Evolutionary conservation across 2,113 vertebrate genomes (phyloP).

Genomic region (Sula dactylatra): DNA sequence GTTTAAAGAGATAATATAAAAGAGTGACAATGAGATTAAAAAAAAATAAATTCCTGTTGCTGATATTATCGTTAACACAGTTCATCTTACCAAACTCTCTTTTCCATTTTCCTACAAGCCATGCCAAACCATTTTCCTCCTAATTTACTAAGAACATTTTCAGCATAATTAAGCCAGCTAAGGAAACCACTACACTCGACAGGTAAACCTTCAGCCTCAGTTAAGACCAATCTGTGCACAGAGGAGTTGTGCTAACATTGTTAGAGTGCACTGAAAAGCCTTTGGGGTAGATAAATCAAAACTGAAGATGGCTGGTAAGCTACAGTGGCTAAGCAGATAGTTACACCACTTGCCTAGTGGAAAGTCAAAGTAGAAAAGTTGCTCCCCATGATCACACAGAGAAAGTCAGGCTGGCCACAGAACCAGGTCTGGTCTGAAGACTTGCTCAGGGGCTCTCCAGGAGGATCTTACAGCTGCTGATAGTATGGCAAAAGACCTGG

Average conservation of each 20-base stretch:
- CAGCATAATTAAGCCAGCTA: not conserved
- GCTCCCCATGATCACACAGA: not conserved
- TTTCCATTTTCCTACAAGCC: not conserved
- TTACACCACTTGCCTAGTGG: not conserved
- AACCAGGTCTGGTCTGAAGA: not conserved
- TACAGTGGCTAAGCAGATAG: not conserved
- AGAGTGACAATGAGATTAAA: slow-evolving; percentile 24
- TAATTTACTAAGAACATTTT: not conserved
- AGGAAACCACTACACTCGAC: not conserved
- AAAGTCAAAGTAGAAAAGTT: not conserved
- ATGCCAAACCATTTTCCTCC: not conserved
- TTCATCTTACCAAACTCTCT: not conserved
- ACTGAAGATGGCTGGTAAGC: not conserved
- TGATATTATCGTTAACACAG: slow-evolving; percentile 22
- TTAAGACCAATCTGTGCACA: not conserved
- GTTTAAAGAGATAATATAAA: slow-evolving; percentile 64
- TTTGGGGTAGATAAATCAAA: not conserved
- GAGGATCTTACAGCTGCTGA: not conserved
- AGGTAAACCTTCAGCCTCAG: not conserved
- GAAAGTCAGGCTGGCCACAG: not conserved
- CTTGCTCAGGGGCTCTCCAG: not conserved
- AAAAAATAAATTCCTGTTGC: not conserved
- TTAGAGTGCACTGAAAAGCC: not conserved
- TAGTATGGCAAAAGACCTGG: not conserved
- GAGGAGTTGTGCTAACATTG: not conserved